Evolutionary conservation across 2,113 vertebrate species (phyloP), one percentile per base, ranked within the genome.

Genomic region (Sinocyclocheilus grahami): DNA sequence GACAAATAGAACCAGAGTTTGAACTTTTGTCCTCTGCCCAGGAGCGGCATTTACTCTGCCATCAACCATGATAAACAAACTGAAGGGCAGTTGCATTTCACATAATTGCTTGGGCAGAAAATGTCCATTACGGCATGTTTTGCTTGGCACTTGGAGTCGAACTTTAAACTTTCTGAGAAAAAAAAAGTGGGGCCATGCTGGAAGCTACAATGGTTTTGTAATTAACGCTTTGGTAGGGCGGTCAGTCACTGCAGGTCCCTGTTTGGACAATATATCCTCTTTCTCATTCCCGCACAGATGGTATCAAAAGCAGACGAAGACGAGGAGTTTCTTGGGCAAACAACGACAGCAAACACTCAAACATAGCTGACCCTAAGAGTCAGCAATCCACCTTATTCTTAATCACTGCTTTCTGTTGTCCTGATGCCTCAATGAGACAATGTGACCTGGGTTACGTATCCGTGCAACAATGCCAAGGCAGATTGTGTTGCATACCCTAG

Each of bases 271-370:
- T 92, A 86, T 86, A 4, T 75, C 87, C 84, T 74, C 90, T 92
- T 92, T 92, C 90, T 93, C 89, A 80, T 78, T 30, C 86, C 83
- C 82, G 89, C 89, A 93, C 94, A 93, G 93, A 94, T 94, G 94
- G 93, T 92, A 92, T 94, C 93, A 94, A 92, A 92, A 89, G 86
- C 55, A 87, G 39, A 63, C 20, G 42, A 27, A 63, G 81, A 75
- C 63, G 37, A 89, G 85, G 91, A 77, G 84, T 89, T 89, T 93
- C 91, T 88, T 93, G 87, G 88, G 89, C 93, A 94, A 95, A 95
- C 93, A 94, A 85, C 82, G 86, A 95, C 93, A 91, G 93, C 93
- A 95, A 95, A 95, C 94, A 95, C 91, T 94, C 94, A 94, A 94
- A 93, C 93, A 94, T 91, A 85, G 90, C 91, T 92, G 93, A 95